Evolutionary conservation across 2,797 vertebrate species (phyloP), one percentile per base, ranked within the genome.

Genomic region (Sebastes dallii): DNA sequence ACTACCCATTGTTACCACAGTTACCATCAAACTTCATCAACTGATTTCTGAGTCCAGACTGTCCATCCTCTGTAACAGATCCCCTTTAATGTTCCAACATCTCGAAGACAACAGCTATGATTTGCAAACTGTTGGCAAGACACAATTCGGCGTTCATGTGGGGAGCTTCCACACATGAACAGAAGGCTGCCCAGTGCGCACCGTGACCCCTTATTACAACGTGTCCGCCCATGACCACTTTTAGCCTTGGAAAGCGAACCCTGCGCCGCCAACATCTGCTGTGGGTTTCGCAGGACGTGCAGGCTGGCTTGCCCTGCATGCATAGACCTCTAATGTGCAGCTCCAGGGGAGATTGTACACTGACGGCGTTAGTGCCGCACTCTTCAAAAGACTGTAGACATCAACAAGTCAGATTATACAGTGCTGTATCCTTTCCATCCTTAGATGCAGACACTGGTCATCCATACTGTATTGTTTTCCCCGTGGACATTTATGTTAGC

Each of bases 141-240:
- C 73, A 27, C 36, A 10, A 9, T 54, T 62, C 20, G 0, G 24
- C 60, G 66, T 59, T 65, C 56, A 12, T 24, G 68, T 2, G 66
- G 74, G 58, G 30, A 66, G 52, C 78, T 66, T 39, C 12, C 18
- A 13, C 81, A 52, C 65, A 66, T 39, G 79, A 82, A 86, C 87
- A 90, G 90, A 90, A 75, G 83, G 86, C 77, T 22, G 72, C 67
- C 24, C 83, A 29, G 77, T 32, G 56, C 60, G 8, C 72, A 32
- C 73, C 61, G 0, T 50, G 70, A 75, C 59, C 75, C 56, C 75
- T 22, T 83, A 52, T 77, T 83, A 75, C 75, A 68, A 25, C 13
- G 8, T 61, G 74, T 66, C 84, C 6, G 11, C 81, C 75, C 66
- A 5, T 75, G 82, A 78, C 81, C 78, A 59, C 79, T 81, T 46